phyloP scores from a whole-genome alignment of 2,113 vertebrate species.

The Pedetes capensis region DNA sequence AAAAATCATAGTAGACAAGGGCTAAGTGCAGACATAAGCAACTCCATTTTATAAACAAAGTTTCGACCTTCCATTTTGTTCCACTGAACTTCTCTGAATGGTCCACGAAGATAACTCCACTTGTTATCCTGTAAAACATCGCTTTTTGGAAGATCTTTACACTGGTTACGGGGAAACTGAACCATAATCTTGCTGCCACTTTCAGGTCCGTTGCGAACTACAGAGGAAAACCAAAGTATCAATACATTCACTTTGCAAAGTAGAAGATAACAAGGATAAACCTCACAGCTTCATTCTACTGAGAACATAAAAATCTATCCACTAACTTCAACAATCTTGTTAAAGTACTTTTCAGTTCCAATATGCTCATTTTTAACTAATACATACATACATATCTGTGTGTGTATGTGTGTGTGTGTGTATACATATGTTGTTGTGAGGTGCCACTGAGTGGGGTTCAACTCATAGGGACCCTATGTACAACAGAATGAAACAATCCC shows the following conservation, averaged over 20 bases:
- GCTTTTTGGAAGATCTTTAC: constrained; percentile 93
- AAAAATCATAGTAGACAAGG: constrained; percentile 83
- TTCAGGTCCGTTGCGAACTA: constrained; percentile 96
- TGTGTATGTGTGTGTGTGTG: no score
- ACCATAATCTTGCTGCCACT: constrained; percentile 97
- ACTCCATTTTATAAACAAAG: constrained; percentile 99
- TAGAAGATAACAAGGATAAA: background rate
- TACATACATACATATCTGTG: no score
- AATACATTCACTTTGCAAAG: background rate
- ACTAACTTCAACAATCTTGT: background rate
- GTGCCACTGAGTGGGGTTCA: no score
- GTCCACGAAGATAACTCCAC: constrained; percentile 95
- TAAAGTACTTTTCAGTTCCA: background rate
- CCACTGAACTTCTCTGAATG: constrained; percentile 95
- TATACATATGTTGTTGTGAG: no score
- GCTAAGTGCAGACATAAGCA: constrained; percentile 96
- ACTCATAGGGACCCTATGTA: no score
- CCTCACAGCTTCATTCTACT: background rate
- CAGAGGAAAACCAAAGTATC: background rate
- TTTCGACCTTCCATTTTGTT: constrained; percentile 97
- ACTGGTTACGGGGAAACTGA: constrained; percentile 93
- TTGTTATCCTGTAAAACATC: constrained; percentile 95
- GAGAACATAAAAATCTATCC: background rate
- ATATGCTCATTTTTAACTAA: background rate
- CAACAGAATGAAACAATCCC: no score